These are phyloP conservation scores for Xenotilapia longispinis DNA, from an alignment of 2,113 vertebrate genomes.

Conservation along the genomic window DNA sequence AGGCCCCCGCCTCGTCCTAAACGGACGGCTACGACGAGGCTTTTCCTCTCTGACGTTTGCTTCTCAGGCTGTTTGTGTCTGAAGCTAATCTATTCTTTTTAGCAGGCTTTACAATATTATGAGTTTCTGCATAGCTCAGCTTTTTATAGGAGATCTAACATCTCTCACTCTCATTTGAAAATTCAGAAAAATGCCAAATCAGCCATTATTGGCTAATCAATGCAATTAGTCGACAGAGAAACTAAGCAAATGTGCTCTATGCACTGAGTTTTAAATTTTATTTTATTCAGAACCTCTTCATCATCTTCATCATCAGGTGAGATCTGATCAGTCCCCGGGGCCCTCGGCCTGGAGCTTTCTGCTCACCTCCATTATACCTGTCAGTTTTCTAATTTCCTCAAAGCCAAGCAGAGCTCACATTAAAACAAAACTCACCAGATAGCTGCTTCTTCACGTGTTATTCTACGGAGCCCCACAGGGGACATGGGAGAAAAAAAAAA, in stretches of 20 bases:
- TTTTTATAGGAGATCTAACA: neutral
- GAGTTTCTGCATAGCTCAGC: neutral
- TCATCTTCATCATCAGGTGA: neutral
- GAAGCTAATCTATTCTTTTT: neutral
- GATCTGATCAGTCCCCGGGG: neutral
- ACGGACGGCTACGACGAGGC: fast-evolving
- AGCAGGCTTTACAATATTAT: neutral
- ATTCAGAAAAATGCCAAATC: neutral
- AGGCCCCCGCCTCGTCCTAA: neutral
- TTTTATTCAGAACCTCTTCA: neutral
- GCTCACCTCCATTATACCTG: neutral
- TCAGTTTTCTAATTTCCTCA: neutral
- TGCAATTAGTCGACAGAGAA: neutral
- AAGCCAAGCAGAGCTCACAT: neutral
- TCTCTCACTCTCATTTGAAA: neutral
- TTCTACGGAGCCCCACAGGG: too few species aligned
- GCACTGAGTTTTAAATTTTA: neutral
- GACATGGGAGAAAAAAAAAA: too few species aligned
- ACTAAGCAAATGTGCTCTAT: fast-evolving
- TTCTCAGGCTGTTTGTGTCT: neutral
- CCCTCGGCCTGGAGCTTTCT: neutral
- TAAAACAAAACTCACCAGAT: neutral
- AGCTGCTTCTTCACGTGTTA: neutral
- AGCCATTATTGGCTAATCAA: neutral
- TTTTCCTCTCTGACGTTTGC: neutral